Base-by-base conservation (phyloP, 2,113 vertebrate species). In the Nycticryphes semicollaris region DNA sequence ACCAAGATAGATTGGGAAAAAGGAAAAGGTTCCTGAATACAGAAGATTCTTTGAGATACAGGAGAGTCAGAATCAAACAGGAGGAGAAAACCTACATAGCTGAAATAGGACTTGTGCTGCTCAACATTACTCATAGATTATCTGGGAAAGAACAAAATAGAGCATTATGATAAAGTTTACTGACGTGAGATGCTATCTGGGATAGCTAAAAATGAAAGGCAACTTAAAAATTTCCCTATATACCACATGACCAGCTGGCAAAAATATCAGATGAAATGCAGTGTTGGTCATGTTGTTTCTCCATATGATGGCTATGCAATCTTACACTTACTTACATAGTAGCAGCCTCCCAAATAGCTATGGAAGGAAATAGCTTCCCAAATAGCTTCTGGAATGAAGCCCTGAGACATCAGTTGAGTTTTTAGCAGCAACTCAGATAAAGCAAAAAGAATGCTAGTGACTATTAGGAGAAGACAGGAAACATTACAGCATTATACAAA, bases 181-280 rank as follows among this genome's bases (percentile, higher is more conserved):
- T 89, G 73, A 94, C 0, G 23, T 35, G 83, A 23, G 35, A 77
- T 93, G 59, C 60, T 91, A 53, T 66, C 28, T 70, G 27, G 41
- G n/a, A 84, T 39, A 63, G 60, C 76, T 89, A 51, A 94, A 92
- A 64, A 89, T 78, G 66, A 92, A 94, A 93, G 24, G 53, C 67
- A 95, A 60, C 16, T 81, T 54, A 39, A 67, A 84, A 51, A 56
- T 60, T 85, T 79, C 57, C 57, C 53, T 72, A 22, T 22, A 51
- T 1, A 48, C 22, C 64, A 89, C 43, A 53, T 4, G 63, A 88
- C 12, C 18, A 90, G 79, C 67, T 88, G 83, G 64, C 54, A 93
- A 92, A 94, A 95, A 93, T 50, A 86, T 8, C 76, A 77, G 66
- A 83, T 30, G 14, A 86, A 86, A 86, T 47, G 43, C 54, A 77